phyloP scores from a whole-genome alignment of 2,888 invertebrate genomes.

The Parnassius mnemosyne region DNA sequence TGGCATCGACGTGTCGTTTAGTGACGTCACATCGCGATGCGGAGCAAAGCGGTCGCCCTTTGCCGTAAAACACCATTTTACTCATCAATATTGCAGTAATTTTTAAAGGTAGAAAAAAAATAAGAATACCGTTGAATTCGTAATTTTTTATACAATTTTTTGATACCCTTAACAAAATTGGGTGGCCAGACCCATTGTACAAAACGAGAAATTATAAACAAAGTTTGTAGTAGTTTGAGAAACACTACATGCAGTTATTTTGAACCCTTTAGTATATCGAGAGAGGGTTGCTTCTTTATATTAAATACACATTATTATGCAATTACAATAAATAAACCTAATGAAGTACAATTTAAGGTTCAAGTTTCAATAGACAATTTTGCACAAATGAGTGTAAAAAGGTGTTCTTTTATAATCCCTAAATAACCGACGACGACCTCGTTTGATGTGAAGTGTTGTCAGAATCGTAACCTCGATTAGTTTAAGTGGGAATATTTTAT shows the following conservation, averaged over 20 bases:
- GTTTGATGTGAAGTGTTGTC: constrained; percentile 25
- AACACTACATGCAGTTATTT: constrained; percentile 20
- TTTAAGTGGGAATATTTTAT: constrained; percentile 26
- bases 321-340: constrained; percentile 9
- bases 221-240: constrained; percentile 12
- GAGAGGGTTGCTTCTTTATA: constrained; percentile 27
- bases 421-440: constrained; percentile 13
- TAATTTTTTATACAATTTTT: too few relatives aligned
- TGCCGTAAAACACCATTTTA: too few relatives aligned
- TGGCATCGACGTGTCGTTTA: too few relatives aligned
- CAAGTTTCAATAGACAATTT: constrained; percentile 17
- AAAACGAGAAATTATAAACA: not conserved
- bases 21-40: too few relatives aligned
- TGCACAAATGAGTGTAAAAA: constrained; percentile 16
- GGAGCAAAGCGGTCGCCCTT: too few relatives aligned
- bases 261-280: constrained; percentile 22
- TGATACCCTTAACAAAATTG: too few relatives aligned
- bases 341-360: constrained; percentile 3
- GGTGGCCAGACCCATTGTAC: too few relatives aligned
- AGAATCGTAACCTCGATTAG: constrained; percentile 26
- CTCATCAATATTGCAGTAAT: too few relatives aligned
- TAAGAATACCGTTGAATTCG: too few relatives aligned
- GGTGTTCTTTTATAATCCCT: constrained; percentile 19
- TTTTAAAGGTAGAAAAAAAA: too few relatives aligned
- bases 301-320: constrained; percentile 15